phyloP scores from a whole-genome alignment of 23 tunicate genomes.

The Ascidia mentula region DNA sequence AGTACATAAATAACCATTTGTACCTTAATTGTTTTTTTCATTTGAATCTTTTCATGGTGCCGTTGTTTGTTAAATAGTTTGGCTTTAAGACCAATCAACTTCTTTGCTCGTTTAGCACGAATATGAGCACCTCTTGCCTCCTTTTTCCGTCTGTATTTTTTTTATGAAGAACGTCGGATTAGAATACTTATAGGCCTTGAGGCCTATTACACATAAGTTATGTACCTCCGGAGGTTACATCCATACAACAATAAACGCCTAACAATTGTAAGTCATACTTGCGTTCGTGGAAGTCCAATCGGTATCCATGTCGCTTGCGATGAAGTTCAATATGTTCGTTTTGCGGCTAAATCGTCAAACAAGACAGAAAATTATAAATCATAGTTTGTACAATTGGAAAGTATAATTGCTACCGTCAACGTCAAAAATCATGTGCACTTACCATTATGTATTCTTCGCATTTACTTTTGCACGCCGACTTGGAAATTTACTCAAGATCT shows the following conservation, averaged over 20 bases:
- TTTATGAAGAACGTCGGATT: neutral
- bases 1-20: neutral
- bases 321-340: conserved; percentile 91
- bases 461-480: too few species aligned
- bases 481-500: too few species aligned
- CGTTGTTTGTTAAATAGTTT: conserved; percentile 89
- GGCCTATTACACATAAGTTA: too few species aligned
- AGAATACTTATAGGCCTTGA: neutral
- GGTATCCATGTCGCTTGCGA: conserved; percentile 77
- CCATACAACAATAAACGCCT: too few species aligned
- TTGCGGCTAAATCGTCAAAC: conserved; percentile 54
- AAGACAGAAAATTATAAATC: too few species aligned
- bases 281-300: conserved; percentile 81
- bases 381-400: too few species aligned
- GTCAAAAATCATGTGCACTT: too few species aligned
- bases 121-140: conserved; percentile 82
- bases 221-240: too few species aligned
- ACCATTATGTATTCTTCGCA: too few species aligned
- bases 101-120: conserved; percentile 82
- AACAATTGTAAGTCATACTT: conserved; percentile 13
- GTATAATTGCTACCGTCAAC: too few species aligned
- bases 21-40: conserved; percentile 91
- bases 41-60: conserved; percentile 92
- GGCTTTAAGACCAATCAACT: conserved; percentile 86
- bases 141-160: conserved; percentile 63